phyloP scores from a whole-genome alignment of 2,888 invertebrate genomes.

The Digitonthophagus gazella region DNA sequence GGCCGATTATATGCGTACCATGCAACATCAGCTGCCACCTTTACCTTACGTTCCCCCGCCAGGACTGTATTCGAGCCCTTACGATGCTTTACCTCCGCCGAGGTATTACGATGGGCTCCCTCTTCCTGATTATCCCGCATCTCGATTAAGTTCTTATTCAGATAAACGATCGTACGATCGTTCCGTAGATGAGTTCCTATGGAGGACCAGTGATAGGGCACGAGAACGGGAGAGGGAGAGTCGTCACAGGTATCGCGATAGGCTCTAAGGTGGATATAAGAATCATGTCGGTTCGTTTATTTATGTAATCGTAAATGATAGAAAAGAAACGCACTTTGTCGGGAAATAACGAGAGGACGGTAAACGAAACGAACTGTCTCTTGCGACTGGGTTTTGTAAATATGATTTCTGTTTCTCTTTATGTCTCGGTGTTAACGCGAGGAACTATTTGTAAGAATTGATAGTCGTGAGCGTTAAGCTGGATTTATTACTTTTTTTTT shows the following conservation, averaged over 20 bases:
- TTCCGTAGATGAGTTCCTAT: slow-evolving; percentile 83
- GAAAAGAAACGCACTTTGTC: too few relatives aligned
- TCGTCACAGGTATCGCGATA: slow-evolving; percentile 53
- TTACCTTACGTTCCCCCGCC: slow-evolving; percentile 78
- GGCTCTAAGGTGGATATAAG: slow-evolving; percentile 40
- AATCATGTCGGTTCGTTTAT: slow-evolving; percentile 2
- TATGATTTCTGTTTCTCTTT: slow-evolving; percentile 8
- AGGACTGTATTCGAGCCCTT: slow-evolving; percentile 51
- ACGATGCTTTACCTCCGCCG: slow-evolving; percentile 67
- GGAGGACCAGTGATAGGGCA: slow-evolving; percentile 73
- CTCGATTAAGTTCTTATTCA: slow-evolving; percentile 56
- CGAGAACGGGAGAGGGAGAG: slow-evolving; percentile 49
- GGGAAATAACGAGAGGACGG: too few relatives aligned
- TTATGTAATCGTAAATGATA: neutral
- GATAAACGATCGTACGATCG: slow-evolving; percentile 84
- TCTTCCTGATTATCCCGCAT: slow-evolving; percentile 69
- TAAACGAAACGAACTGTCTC: too few relatives aligned
- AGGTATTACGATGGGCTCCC: slow-evolving; percentile 80
- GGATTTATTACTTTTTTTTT: too few relatives aligned
- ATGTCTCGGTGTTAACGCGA: too few relatives aligned
- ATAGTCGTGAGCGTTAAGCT: too few relatives aligned
- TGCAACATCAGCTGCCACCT: slow-evolving; percentile 83
- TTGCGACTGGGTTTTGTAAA: too few relatives aligned
- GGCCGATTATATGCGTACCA: slow-evolving; percentile 84
- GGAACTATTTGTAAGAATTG: too few relatives aligned